Conservation (phyloP, 2,888 invertebrate species). For the Heteropelma amictum region DNA sequence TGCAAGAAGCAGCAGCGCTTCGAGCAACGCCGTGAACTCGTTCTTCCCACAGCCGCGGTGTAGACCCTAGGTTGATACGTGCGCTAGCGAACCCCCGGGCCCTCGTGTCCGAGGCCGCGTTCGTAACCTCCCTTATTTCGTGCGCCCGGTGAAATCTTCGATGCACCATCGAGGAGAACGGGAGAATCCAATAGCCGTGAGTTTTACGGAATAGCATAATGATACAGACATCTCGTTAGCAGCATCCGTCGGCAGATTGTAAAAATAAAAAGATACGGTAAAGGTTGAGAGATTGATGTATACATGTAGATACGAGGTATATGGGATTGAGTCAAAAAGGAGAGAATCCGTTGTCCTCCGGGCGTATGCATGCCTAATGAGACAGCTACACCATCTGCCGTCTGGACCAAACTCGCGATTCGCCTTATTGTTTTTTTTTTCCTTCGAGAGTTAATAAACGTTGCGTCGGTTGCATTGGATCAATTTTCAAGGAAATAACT, state of each 20-base stretch:
- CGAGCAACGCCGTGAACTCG: slow-evolving; percentile 17
- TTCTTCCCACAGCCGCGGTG: slow-evolving; percentile 2
- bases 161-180: slow-evolving; percentile 14
- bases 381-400: slow-evolving; percentile 60
- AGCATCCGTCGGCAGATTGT: slow-evolving; percentile 53
- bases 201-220: slow-evolving; percentile 69
- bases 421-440: slow-evolving; percentile 29
- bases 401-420: slow-evolving; percentile 38
- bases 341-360: slow-evolving; percentile 69
- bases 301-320: not conserved
- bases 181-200: slow-evolving; percentile 44
- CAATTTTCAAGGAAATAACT: too few species aligned
- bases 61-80: slow-evolving; percentile 7
- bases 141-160: slow-evolving; percentile 49
- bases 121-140: slow-evolving; percentile 65
- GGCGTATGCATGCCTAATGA: slow-evolving; percentile 75
- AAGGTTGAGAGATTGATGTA: not conserved
- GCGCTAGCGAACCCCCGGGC: slow-evolving; percentile 47
- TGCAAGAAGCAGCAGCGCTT: slow-evolving; percentile 10
- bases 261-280: slow-evolving; percentile 9
- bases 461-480: too few species aligned
- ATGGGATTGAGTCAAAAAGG: slow-evolving; percentile 55
- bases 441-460: too few species aligned
- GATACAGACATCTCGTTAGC: slow-evolving; percentile 77
- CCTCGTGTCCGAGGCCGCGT: slow-evolving; percentile 54